Base-by-base conservation (phyloP, 2,113 vertebrate species). In the Colius striatus region DNA sequence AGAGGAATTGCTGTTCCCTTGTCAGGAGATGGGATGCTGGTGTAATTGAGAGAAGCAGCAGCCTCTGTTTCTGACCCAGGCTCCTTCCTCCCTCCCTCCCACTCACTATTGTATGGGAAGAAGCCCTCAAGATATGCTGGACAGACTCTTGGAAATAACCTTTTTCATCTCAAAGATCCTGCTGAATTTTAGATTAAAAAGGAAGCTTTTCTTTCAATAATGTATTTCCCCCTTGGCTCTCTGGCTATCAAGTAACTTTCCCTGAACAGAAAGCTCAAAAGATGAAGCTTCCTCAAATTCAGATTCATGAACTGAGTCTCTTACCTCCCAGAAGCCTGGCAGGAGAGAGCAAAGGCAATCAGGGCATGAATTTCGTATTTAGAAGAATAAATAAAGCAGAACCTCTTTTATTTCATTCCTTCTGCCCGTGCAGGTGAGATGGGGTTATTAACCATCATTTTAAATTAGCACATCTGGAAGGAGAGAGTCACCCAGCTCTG, bases 141-240 rank as follows among this genome's bases (percentile, higher is more conserved):
- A 89, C 96, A 95, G 95, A 90, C 90, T 94, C 92, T 94, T 97
- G 94, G 96, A 97, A 97, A 96, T 93, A 95, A 94, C 91, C 95
- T 95, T 92, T 93, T 86, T 93, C 87, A 89, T 93, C 90, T 95
- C 95, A 93, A 95, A 95, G 92, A 82, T 92, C 96, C 86, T 94
- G 85, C 95, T 97, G 89, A 94, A 91, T 97, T 95, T 97, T 92
- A 97, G 96, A 97, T 97, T 95, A 95, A 98, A 97, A 98, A 97
- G 84, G 70, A 87, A 97, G 72, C 84, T 95, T 93, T 84, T 67
- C 83, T 80, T 93, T 98, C 94, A 97, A 96, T 96, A 97, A 98
- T 96, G 97, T 95, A 97, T 95, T 97, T 92, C 75, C 88, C 95
- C 90, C 90, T 94, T 90, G 93, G 96, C 96, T 95, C 95, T 84